phyloP scores from a whole-genome alignment of 2,113 vertebrate genomes.

The Eptesicus fuscus region DNA sequence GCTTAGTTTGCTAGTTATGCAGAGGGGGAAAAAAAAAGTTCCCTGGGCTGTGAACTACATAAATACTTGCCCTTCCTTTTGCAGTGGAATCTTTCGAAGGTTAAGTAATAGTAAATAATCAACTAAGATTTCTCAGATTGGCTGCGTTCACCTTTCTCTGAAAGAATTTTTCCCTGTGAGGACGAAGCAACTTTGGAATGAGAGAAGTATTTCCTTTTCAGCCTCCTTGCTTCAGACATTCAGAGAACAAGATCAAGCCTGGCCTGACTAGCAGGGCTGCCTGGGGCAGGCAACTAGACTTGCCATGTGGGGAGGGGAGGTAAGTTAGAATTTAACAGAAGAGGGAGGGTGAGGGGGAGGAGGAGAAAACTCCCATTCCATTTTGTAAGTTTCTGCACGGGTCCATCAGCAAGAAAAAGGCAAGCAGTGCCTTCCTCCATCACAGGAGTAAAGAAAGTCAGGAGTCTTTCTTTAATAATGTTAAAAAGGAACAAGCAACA shows the following conservation, averaged over 20 bases:
- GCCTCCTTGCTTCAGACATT: neutral
- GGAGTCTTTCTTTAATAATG: neutral
- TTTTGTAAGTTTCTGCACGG: conserved; percentile 45
- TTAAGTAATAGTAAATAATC: conserved; percentile 80
- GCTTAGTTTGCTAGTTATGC: neutral
- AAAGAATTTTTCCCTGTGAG: conserved; percentile 15
- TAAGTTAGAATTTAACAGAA: conserved; percentile 76
- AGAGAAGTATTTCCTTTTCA: conserved; percentile 48
- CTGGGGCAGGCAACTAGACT: conserved; percentile 58
- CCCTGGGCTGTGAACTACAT: conserved; percentile 39
- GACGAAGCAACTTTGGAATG: conserved; percentile 55
- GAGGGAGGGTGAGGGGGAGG: neutral
- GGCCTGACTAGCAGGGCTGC: conserved; percentile 68
- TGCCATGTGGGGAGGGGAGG: conserved; percentile 4
- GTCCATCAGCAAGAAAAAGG: conserved; percentile 54
- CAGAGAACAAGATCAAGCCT: conserved; percentile 75
- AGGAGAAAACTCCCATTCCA: conserved; percentile 18
- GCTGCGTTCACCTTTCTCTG: conserved; percentile 71
- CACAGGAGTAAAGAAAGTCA: neutral
- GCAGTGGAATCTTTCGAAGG: conserved; percentile 73
- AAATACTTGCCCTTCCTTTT: conserved; percentile 47
- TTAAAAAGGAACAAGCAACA: neutral
- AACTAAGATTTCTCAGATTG: conserved; percentile 78
- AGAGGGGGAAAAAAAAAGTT: neutral
- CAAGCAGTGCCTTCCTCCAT: neutral